Evolutionary conservation across 2,113 vertebrate genomes (phyloP), one percentile per base, ranked within the genome.

Genomic region (Barbus barbus): DNA sequence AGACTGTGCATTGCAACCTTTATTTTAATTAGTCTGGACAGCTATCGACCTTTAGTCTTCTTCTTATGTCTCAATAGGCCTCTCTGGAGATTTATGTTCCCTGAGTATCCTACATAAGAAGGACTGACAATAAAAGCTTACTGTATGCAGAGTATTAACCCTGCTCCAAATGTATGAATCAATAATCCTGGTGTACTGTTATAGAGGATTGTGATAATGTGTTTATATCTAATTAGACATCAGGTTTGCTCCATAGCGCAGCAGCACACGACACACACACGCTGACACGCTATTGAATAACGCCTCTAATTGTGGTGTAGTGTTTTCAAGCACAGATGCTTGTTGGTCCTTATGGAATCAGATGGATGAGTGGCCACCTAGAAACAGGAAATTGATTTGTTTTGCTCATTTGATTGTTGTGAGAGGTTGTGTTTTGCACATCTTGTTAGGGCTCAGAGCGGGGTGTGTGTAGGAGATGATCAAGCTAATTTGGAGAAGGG

Each of bases 321-420:
- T 71, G 63, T 71, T 71, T 72, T 61, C 76, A 73, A 24, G 33
- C 79, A 71, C 46, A 33, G 61, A 84, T 38, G 74, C 83, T 78
- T 78, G 76, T 73, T 73, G 78, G 65, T 11, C 38, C 20, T 58
- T 61, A 60, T 48, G n/a, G 83, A 85, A 22, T 65, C 38, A 48
- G 38, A 48, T 0, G 26, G 53, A 72, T 74, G 67, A 74, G 63
- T 56, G 67, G 41, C 38, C 78, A 48, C 77, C 48, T 71, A 44
- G 12, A 61, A 51, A 44, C 65, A 36, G 61, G n/a, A 38, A 22
- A 85, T 46, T 36, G 78, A 72, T 85, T 85, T 61, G 53, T 63
- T 80, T 58, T 60, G 48, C 67, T 20, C 53, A 4, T 67, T 48
- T 58, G 41, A 73, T 81, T 79, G 53, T 61, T 73, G 24, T 58